A percentile compares a stretch with the other conserved stretches of the same genome.
Evolutionary conservation across 2,113 vertebrate genomes (phyloP).

Genomic region (Dicaeum eximium): DNA sequence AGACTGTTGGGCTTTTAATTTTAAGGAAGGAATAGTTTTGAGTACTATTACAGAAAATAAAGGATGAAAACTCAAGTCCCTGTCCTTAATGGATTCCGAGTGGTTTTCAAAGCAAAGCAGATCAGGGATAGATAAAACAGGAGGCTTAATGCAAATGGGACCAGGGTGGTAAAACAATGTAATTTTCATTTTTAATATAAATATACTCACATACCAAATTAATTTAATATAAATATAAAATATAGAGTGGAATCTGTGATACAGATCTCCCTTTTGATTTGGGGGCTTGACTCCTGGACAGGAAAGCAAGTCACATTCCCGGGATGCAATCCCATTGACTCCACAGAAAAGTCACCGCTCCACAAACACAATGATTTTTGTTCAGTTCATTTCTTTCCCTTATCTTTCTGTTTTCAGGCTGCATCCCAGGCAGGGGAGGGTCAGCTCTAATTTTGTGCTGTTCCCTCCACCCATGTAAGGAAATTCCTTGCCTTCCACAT

Average conservation of each 20-base stretch:
- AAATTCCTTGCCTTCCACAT: conserved; percentile 38
- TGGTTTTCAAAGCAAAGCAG: not conserved
- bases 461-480: conserved; percentile 33
- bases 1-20: not conserved
- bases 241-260: not conserved
- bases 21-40: not conserved
- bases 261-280: not conserved
- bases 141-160: not conserved
- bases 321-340: not conserved
- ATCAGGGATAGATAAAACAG: not conserved
- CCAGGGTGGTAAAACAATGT: not conserved
- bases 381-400: not conserved
- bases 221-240: not conserved
- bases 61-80: not conserved
- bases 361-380: not conserved
- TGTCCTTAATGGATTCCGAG: not conserved
- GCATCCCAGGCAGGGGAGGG: not conserved
- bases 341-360: not conserved
- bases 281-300: not conserved
- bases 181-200: not conserved
- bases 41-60: not conserved
- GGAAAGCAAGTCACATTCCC: not conserved
- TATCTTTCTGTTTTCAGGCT: not conserved
- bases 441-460: not conserved
- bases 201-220: not conserved